Evolutionary conservation across 2,888 invertebrate species (phyloP), one percentile per base, ranked within the genome.

Genomic region (Pogonocherus hispidulus): DNA sequence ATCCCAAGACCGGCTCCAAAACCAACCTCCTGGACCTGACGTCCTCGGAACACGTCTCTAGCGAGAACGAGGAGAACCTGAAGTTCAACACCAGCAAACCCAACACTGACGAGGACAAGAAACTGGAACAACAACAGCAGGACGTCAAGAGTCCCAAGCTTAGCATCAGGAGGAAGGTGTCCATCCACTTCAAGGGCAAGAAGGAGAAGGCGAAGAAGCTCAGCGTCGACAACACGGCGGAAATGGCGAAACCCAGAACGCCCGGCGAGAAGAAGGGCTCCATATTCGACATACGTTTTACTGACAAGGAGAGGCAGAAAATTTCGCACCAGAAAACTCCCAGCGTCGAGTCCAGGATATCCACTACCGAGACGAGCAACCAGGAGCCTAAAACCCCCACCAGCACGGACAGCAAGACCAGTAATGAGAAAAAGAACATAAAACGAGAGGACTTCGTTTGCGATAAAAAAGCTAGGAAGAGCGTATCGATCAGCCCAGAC

Each of bases 141-240:
- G 55, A 78, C 67, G 60, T 63, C 49, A 75, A 82, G 72, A 74
- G 78, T n/a, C 80, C 82, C 4, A 85, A 84, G 73, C 66, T 82
- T 20, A 84, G 83, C 64, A 82, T 85, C 44, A 79, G 84, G 27
- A 77, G 84, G 44, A 86, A 86, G 75, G 86, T 87, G 8, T 86
- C 86, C 0, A 86, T 87, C 47, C 86, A 86, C 73, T 87, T 87
- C 75, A 86, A 86, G 70, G 85, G 85, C 0, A 84, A 83, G 73
- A 84, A 82, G 59, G 83, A 82, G 41, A 80, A 80, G 41, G 74
- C 73, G 51, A 79, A 79, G 57, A 75, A 49, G 14, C 27, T 59
- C 11, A 47, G 22, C 20, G 18, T 72, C 9, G 71, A 73, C n/a
- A 64, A 60, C 47, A 66, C 60, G 44, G 44, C 73, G 3, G 77